Evolutionary conservation across 1,140 invertebrate species (phyloP), one percentile per base, ranked within the genome.

Genomic region (Anagrus nilaparvatae): DNA sequence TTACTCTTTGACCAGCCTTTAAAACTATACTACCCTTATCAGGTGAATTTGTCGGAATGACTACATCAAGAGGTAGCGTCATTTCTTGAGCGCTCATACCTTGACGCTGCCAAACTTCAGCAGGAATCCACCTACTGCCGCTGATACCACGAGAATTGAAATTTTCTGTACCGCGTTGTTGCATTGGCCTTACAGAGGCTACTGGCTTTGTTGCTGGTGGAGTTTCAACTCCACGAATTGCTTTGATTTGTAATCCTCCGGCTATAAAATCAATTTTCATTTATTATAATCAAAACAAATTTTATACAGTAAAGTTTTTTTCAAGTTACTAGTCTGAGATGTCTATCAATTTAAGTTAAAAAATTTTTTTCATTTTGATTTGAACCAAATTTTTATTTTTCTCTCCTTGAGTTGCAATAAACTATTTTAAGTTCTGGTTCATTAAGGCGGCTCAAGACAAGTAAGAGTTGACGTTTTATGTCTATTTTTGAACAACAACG

Each of bases 51-150:
- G 89, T 93, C 29, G 90, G 91, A 55, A 96, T 90, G 12, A 91
- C 86, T 31, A 95, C 89, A 67, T 95, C 91, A 78, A 70, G 43
- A 3, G 89, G 89, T 38, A 94, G 72, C 5, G 87, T 88, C 78
- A 95, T 89, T 64, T 93, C 88, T 63, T 94, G 88, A 21, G 91
- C 88, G 31, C 86, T 88, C 77, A 95, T 92, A 38, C 91, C 91
- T 67, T 94, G 89, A 20, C 84, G 67, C 52, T 87, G 84, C 82
- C 87, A 87, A 23, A 87, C 84, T 60, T 89, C 87, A 3, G 84
- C 85, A 6, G 85, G 84, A 47, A 88, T 87, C 85, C 84, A 87
- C 31, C 81, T 69, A 33, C 61, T 67, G 4, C 65, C 64, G 24
- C 74, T 72, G 29, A 66, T 68, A 67, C 55, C 74, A 50, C 53